Conservation (phyloP, 1,140 invertebrate species). For the Drosophila sulfurigaster region DNA sequence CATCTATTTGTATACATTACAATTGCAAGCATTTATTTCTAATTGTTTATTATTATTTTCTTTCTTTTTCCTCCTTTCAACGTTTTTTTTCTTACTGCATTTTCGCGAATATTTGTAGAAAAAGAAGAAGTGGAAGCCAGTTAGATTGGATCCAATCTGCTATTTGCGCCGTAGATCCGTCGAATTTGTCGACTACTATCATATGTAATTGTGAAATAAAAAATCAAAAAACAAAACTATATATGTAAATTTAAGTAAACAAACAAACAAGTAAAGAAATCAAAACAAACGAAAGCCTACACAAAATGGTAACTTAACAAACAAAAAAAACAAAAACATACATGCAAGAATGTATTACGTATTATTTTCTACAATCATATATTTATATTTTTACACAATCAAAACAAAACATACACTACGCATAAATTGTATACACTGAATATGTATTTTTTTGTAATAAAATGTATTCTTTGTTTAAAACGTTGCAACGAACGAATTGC, state of each 20-base stretch:
- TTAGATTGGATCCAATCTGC: slow-evolving; percentile 84
- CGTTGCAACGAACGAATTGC: slow-evolving; percentile 24
- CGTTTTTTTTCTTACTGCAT: slow-evolving; percentile 60
- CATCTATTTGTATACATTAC: slow-evolving; percentile 48
- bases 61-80: slow-evolving; percentile 65
- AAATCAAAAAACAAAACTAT: slow-evolving; percentile 2
- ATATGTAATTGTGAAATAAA: slow-evolving; percentile 69
- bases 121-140: slow-evolving; percentile 84
- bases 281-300: slow-evolving; percentile 40
- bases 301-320: slow-evolving; percentile 48
- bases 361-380: slow-evolving; percentile 75
- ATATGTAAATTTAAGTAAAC: slow-evolving; percentile 49
- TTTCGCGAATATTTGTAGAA: slow-evolving; percentile 70
- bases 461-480: slow-evolving; percentile 46
- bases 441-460: slow-evolving; percentile 80
- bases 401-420: slow-evolving; percentile 60
- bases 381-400: slow-evolving; percentile 76
- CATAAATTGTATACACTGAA: slow-evolving; percentile 65
- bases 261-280: slow-evolving; percentile 31
- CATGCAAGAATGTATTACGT: slow-evolving; percentile 48
- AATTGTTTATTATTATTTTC: slow-evolving; percentile 76
- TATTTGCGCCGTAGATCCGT: slow-evolving; percentile 81
- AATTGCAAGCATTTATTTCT: slow-evolving; percentile 64
- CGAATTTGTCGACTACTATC: slow-evolving; percentile 84
- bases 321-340: too few relatives aligned